These are phyloP conservation scores for Andrena praecox DNA, from an alignment of 2,888 invertebrate species.

Conservation along the genomic window DNA sequence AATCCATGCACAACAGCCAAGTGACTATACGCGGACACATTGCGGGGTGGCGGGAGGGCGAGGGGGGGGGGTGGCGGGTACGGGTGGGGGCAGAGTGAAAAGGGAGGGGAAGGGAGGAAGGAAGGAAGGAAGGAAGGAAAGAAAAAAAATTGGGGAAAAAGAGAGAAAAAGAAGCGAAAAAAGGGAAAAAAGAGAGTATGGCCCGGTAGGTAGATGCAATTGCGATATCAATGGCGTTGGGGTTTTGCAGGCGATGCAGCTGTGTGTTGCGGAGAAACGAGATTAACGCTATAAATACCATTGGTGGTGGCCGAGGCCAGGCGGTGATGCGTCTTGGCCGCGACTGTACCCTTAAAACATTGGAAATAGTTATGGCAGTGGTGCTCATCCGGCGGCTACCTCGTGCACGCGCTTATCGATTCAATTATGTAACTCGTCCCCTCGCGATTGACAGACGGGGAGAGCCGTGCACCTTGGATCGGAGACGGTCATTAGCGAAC, in stretches of 20 bases:
- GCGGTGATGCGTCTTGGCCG: conserved; percentile 59
- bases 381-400: conserved; percentile 72
- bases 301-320: conserved; percentile 59
- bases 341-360: conserved; percentile 83
- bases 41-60: background rate
- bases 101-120: background rate
- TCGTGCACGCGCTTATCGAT: conserved; percentile 74
- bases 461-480: conserved; percentile 8
- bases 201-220: conserved; percentile 67
- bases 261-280: conserved; percentile 79
- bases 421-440: conserved; percentile 78
- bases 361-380: conserved; percentile 83
- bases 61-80: background rate
- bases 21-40: conserved; percentile 39
- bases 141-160: too few relatives aligned
- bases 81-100: background rate
- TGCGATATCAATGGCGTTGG: conserved; percentile 77
- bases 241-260: conserved; percentile 81
- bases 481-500: conserved; percentile 22
- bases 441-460: conserved; percentile 35
- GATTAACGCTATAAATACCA: conserved; percentile 84
- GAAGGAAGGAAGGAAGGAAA: conserved; percentile 34
- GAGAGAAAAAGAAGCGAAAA: too few relatives aligned
- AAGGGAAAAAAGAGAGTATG: conserved; percentile 27
- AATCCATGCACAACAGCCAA: conserved; percentile 45